Percentiles rank a stretch among this genome's conserved stretches.
phyloP scores from a whole-genome alignment of 1,140 invertebrate species.

The Diorhabda carinulata region DNA sequence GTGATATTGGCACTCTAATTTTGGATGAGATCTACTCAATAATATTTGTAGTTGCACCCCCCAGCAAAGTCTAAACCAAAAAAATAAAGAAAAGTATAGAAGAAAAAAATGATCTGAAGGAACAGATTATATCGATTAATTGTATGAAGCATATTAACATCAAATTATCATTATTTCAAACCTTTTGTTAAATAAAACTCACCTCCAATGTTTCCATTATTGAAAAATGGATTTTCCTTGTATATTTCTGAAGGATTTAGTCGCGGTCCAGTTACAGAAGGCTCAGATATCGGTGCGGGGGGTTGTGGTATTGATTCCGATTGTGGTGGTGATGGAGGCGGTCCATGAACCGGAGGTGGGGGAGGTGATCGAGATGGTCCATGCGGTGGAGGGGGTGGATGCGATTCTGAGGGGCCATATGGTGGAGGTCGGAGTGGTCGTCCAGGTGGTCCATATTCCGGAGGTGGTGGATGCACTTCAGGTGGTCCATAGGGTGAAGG shows the following conservation, averaged over 20 bases:
- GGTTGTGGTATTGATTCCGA: not conserved
- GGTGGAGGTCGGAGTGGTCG: not conserved
- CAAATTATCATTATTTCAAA: too few relatives aligned
- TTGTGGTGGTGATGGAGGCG: not conserved
- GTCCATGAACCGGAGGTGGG: not conserved
- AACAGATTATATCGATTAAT: too few relatives aligned
- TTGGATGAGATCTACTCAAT: too few relatives aligned
- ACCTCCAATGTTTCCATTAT: not conserved
- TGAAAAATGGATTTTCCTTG: constrained; percentile 10
- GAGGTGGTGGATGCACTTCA: not conserved
- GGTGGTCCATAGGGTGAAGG: too few relatives aligned
- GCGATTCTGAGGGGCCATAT: not conserved
- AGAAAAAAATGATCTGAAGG: too few relatives aligned
- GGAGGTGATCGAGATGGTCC: not conserved
- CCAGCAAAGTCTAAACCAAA: too few relatives aligned
- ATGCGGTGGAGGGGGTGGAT: constrained; percentile 1
- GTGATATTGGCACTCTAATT: too few relatives aligned
- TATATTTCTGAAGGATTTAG: not conserved
- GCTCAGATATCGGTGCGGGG: not conserved
- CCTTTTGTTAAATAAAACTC: too few relatives aligned
- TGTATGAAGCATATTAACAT: too few relatives aligned
- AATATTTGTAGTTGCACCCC: too few relatives aligned
- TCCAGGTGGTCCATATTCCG: not conserved
- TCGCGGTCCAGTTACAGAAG: too few relatives aligned
- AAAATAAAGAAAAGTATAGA: too few relatives aligned